Evolutionary conservation across 64 coral and sea anemone genomes (phyloP).

Genomic region (Montipora cactus): DNA sequence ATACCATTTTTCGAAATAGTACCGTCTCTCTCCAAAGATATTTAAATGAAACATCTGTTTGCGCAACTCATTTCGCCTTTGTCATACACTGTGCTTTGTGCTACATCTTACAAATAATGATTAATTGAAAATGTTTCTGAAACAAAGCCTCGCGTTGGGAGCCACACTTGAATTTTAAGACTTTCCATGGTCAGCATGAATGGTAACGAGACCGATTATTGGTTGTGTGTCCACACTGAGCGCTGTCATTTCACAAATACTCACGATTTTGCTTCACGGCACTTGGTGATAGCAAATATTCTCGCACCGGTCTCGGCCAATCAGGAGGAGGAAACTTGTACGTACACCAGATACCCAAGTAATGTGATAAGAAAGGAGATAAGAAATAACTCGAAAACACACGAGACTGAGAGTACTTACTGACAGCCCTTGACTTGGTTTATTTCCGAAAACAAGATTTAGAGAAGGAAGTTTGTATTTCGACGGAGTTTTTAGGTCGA

Average conservation of each 20-base stretch:
- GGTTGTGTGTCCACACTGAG: not conserved
- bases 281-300: too few relatives aligned
- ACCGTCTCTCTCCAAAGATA: not conserved
- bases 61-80: not conserved
- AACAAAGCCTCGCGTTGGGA: not conserved
- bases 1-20: not conserved
- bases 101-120: not conserved
- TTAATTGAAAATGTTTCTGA: not conserved
- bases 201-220: too few relatives aligned
- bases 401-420: not conserved
- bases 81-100: not conserved
- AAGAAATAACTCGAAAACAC: not conserved
- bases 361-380: not conserved
- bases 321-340: too few relatives aligned
- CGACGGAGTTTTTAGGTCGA: not conserved
- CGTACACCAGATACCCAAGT: not conserved
- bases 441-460: not conserved
- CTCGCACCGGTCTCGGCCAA: too few relatives aligned
- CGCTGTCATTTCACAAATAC: not conserved
- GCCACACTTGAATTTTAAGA: not conserved
- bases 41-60: not conserved
- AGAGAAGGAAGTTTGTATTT: not conserved
- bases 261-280: not conserved
- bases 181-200: too few relatives aligned
- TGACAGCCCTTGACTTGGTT: not conserved